phyloP scores from a whole-genome alignment of 2,113 vertebrate genomes.

The Rutilus rutilus region DNA sequence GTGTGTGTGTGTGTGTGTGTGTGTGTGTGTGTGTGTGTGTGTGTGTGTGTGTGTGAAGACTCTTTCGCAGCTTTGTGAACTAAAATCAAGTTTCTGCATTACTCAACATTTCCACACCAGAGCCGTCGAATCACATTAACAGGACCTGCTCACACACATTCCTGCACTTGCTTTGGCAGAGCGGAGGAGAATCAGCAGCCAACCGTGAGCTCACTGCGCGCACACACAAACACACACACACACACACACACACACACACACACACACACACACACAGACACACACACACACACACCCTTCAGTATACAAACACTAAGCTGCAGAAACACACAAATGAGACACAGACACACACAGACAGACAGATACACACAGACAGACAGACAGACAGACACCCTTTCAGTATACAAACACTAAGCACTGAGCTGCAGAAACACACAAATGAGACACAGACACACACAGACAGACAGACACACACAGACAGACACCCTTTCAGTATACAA shows the following conservation, averaged over 20 bases:
- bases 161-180: conserved; percentile 58
- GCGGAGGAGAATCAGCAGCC: not conserved
- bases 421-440: too few species aligned
- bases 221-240: not conserved
- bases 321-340: too few species aligned
- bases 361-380: too few species aligned
- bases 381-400: too few species aligned
- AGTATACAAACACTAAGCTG: too few species aligned
- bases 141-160: conserved; percentile 60
- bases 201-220: not conserved
- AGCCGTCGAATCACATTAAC: conserved; percentile 45
- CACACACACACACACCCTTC: not conserved
- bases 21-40: not conserved
- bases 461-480: too few species aligned
- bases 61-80: conserved; percentile 8
- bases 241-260: not conserved
- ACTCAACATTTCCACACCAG: conserved; percentile 32
- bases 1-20: not conserved
- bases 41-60: not conserved
- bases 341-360: too few species aligned
- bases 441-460: too few species aligned
- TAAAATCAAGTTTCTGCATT: conserved; percentile 17
- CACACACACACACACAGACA: not conserved
- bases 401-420: not conserved
- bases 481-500: too few species aligned